These are phyloP conservation scores for Canis aureus DNA, from an alignment of 2,113 vertebrate species.

Conservation along the genomic window DNA sequence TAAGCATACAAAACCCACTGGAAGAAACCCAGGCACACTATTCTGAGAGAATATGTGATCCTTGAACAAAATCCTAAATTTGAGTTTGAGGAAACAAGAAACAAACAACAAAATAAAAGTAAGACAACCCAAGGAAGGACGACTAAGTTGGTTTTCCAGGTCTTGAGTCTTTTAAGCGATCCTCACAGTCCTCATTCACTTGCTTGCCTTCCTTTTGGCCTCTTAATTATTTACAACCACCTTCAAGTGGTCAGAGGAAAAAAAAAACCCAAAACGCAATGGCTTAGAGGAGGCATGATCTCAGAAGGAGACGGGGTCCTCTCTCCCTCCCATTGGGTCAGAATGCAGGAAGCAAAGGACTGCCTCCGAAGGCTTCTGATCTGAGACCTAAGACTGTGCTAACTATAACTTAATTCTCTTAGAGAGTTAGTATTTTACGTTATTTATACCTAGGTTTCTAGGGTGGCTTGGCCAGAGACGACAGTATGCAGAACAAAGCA, in stretches of 20 bases:
- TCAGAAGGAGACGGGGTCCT: background rate
- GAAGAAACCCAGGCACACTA: background rate
- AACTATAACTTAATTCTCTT: conserved; percentile 27
- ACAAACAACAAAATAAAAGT: background rate
- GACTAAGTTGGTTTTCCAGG: background rate
- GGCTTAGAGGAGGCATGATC: background rate
- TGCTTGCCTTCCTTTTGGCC: background rate
- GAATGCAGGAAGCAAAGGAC: background rate
- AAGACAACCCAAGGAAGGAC: background rate
- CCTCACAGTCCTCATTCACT: background rate
- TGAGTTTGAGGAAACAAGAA: conserved; percentile 40
- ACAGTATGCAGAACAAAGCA: background rate
- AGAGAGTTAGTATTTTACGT: conserved; percentile 33
- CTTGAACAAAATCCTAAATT: conserved; percentile 36
- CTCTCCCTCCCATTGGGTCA: background rate
- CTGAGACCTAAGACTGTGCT: background rate
- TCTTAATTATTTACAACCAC: conserved; percentile 4
- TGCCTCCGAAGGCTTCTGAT: conserved; percentile 1
- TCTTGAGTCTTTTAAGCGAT: background rate
- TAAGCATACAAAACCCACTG: background rate
- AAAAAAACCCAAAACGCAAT: background rate
- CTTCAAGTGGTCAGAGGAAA: background rate
- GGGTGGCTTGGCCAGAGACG: background rate
- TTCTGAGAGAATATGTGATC: background rate
- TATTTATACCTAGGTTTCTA: conserved; percentile 43